Base-by-base conservation (phyloP, 2,888 invertebrate genomes). In the Dolichomitus sp. region DNA sequence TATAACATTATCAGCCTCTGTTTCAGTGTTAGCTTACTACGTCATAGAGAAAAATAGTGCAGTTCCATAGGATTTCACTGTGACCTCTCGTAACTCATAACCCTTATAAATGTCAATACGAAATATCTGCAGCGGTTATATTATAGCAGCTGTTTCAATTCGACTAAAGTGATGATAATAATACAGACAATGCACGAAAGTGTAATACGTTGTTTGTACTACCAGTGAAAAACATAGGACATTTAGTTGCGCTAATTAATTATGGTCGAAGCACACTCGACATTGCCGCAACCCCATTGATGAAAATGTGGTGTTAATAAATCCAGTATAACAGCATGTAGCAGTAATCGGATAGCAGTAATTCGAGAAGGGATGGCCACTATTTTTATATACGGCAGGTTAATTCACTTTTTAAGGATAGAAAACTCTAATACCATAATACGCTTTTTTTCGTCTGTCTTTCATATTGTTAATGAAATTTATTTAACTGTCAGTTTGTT, bases 281-380 rank as follows among this genome's bases (percentile, higher is more conserved):
- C 59, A n/a, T n/a, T 48, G 59, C 66, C 66, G 50, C 74, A 65
- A 75, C 37, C 70, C 45, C 80, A 75, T 80, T 75, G 75, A 80
- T 69, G 80, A 50, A 70, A 80, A 80, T 80, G 54, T 57, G 75
- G 52, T 14, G 75, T 63, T 70, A 57, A 75, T 80, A 63, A 80
- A 70, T 69, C 40, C 48, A 42, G 19, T 30, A 40, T 14, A n/a
- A 12, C 19, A 23, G 14, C 61, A 48, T 42, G 14, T 30, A 11
- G 68, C 19, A 45, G 45, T n/a, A 45, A n/a, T n/a, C 12, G 40
- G 17, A 40, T 19, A 11, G 19, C 23, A 37, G 61, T 17, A 40
- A 37, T 11, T 40, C 61, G 11, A 2, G 11, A 17, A 17, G 7
- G 40, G 37, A 61, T 61, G 17, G 17, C 17, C 17, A 61, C 37